Percentiles rank a stretch among this genome's conserved stretches.
Evolutionary conservation across 2,888 invertebrate species (phyloP).

Genomic region (Erebia aethiops): DNA sequence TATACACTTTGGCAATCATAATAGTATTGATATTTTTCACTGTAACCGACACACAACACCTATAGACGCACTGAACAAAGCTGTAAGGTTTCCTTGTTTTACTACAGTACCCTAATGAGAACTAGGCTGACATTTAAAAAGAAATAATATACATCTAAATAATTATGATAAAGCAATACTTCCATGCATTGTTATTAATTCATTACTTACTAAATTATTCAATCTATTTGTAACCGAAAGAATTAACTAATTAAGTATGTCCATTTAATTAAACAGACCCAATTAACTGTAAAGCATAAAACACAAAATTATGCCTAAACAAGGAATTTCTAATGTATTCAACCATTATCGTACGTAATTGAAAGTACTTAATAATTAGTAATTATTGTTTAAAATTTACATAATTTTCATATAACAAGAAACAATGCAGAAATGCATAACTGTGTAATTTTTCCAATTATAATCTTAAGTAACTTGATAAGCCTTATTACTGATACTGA

Average conservation of each 20-base stretch:
- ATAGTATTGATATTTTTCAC: no score
- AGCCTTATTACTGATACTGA: neutral
- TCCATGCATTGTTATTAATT: no score
- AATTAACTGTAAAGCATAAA: slow-evolving; percentile 2
- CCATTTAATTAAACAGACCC: slow-evolving; percentile 4
- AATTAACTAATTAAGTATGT: neutral
- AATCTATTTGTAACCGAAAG: neutral
- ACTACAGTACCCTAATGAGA: no score
- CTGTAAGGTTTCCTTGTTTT: no score
- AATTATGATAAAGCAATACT: no score
- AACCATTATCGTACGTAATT: slow-evolving; percentile 25
- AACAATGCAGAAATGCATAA: no score
- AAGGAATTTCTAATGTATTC: slow-evolving; percentile 31
- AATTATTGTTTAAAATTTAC: slow-evolving; percentile 23
- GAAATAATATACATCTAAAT: no score
- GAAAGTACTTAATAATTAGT: slow-evolving; percentile 13
- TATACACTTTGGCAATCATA: no score
- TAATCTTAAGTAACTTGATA: neutral
- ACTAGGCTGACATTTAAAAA: no score
- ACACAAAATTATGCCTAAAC: slow-evolving; percentile 21
- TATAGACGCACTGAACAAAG: no score
- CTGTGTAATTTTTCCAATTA: neutral
- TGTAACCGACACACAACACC: no score
- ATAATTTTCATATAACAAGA: slow-evolving; percentile 7
- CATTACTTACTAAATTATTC: neutral